Evolutionary conservation across 1,140 invertebrate genomes (phyloP).

Genomic region (Scaptomyza hsui): DNA sequence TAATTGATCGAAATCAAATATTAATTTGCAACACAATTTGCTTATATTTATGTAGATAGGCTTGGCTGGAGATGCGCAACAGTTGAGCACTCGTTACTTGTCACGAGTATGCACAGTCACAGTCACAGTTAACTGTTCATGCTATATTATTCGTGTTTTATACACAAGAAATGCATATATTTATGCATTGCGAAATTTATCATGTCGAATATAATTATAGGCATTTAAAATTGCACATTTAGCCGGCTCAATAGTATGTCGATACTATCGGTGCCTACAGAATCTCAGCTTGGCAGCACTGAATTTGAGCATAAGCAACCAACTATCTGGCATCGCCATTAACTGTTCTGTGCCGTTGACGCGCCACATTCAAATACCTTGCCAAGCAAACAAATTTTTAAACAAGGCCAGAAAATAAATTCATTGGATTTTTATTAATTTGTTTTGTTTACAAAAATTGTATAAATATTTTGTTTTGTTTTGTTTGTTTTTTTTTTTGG

Average conservation of each 20-base stretch:
- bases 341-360: not conserved
- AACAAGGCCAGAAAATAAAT: slow-evolving; percentile 56
- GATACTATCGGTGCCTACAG: not conserved
- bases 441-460: slow-evolving; percentile 67
- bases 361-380: not conserved
- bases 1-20: not conserved
- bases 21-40: slow-evolving; percentile 8
- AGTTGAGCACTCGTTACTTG: not conserved
- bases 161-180: no score
- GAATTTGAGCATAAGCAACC: not conserved
- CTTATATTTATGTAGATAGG: not conserved
- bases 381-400: slow-evolving; percentile 1
- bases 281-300: not conserved
- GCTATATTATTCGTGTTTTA: no score
- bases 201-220: no score
- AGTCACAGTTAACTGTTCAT: not conserved
- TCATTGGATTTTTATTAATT: slow-evolving; percentile 62
- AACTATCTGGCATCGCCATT: not conserved
- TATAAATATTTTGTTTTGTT: slow-evolving; percentile 57
- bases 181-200: no score
- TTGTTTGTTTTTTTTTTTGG: slow-evolving; percentile 44
- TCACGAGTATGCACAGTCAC: not conserved
- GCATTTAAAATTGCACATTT: no score
- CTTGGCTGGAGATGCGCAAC: slow-evolving; percentile 3
- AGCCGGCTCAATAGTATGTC: no score